Percentiles rank a stretch among this genome's conserved stretches.
These are phyloP conservation scores for Panzeria rudis DNA, from an alignment of 2,888 invertebrate species.

Conservation along the genomic window DNA sequence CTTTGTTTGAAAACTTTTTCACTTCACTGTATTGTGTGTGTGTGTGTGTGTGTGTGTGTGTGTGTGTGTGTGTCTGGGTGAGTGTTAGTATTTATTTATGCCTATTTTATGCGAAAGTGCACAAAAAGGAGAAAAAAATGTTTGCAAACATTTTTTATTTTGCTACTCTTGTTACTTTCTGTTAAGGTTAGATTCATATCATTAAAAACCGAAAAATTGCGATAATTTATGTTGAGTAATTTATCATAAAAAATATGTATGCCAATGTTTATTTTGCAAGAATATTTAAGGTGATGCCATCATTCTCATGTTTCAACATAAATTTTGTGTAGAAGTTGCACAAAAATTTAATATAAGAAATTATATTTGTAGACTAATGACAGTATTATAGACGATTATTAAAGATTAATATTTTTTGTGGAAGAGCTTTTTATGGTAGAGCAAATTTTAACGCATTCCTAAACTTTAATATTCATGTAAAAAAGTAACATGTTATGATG, in stretches of 20 bases:
- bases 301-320: background rate
- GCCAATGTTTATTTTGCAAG: background rate
- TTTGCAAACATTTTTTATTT: background rate
- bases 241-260: slow-evolving; percentile 16
- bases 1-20: background rate
- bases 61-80: background rate
- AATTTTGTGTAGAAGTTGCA: background rate
- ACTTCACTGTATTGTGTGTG: background rate
- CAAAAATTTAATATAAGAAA: background rate
- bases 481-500: background rate
- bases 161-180: background rate
- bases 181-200: slow-evolving; percentile 1
- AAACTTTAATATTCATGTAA: background rate
- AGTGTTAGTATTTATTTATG: too few species aligned
- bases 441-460: background rate
- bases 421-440: background rate
- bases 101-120: background rate
- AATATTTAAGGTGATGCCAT: background rate
- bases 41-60: background rate
- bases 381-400: background rate
- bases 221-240: slow-evolving; percentile 32
- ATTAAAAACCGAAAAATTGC: slow-evolving; percentile 3
- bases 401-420: background rate
- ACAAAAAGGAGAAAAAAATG: background rate
- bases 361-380: background rate